Evolutionary conservation across 2,888 invertebrate genomes (phyloP).

Genomic region (Dexiosoma caninum): DNA sequence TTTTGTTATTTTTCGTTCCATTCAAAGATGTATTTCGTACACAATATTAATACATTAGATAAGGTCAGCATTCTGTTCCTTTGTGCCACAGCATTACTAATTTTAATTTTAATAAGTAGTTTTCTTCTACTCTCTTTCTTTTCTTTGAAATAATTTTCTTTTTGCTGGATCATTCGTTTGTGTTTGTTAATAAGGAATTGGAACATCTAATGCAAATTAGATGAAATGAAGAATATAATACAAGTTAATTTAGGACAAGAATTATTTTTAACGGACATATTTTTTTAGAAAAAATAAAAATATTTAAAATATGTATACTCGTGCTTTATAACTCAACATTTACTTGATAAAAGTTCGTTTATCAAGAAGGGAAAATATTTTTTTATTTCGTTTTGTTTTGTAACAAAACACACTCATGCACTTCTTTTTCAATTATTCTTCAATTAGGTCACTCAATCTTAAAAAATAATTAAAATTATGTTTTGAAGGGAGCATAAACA

Average conservation of each 20-base stretch:
- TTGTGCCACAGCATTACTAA: slow-evolving; percentile 12
- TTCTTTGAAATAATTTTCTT: background rate
- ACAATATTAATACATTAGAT: background rate
- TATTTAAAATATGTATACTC: too few species aligned
- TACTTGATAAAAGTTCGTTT: too few species aligned
- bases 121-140: background rate
- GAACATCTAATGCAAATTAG: slow-evolving; percentile 22
- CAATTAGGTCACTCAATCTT: too few species aligned
- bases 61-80: slow-evolving; percentile 42
- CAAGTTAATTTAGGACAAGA: slow-evolving; percentile 9
- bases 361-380: too few species aligned
- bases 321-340: too few species aligned
- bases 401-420: too few species aligned
- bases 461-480: too few species aligned
- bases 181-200: slow-evolving; percentile 12
- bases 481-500: too few species aligned
- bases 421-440: too few species aligned
- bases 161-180: background rate
- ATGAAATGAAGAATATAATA: slow-evolving; percentile 13
- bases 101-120: slow-evolving; percentile 1
- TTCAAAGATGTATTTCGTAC: background rate
- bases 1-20: slow-evolving; percentile 36
- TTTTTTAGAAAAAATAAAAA: too few species aligned
- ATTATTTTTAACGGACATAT: background rate
- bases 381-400: too few species aligned